Percentiles rank a stretch among this genome's conserved stretches.
Evolutionary conservation across 2,888 invertebrate genomes (phyloP).

Genomic region (Leptopilina drosophilae): DNA sequence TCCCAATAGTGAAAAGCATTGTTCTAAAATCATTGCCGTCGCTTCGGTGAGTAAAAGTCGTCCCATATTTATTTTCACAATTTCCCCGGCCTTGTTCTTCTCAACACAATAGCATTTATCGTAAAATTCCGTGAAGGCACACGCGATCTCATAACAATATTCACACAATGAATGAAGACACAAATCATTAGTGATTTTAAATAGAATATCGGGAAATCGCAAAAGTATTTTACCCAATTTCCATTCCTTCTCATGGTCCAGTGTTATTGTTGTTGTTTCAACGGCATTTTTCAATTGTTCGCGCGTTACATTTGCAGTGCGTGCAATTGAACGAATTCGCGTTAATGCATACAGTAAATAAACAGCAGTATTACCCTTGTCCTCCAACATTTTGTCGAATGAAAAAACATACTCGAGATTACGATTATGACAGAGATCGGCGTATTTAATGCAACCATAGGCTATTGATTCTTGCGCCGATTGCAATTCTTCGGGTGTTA

Average conservation of each 20-base stretch:
- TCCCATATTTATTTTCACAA: constrained; percentile 89
- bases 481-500: constrained; percentile 88
- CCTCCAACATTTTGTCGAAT: constrained; percentile 99
- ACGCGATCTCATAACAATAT: constrained; percentile 95
- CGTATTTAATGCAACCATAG: constrained; percentile 99
- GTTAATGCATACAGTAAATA: constrained; percentile 97
- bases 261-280: constrained; percentile 80
- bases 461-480: constrained; percentile 94
- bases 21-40: constrained; percentile 90
- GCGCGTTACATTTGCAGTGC: constrained; percentile 84
- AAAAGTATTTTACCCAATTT: constrained; percentile 93
- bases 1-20: constrained; percentile 94
- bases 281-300: constrained; percentile 82
- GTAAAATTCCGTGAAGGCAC: constrained; percentile 97
- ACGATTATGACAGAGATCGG: constrained; percentile 96
- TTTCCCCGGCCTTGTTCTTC: constrained; percentile 89
- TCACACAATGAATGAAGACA: constrained; percentile 94
- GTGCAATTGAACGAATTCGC: constrained; percentile 93
- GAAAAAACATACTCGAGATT: constrained; percentile 97
- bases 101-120: constrained; percentile 98
- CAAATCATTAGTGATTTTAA: constrained; percentile 89
- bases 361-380: constrained; percentile 98
- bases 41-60: constrained; percentile 95
- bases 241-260: constrained; percentile 95
- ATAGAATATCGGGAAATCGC: constrained; percentile 91